Percentiles rank a stretch among this genome's conserved stretches.
These are phyloP conservation scores for Megalurothrips usitatus DNA, from an alignment of 2,888 invertebrate genomes.

Conservation along the genomic window DNA sequence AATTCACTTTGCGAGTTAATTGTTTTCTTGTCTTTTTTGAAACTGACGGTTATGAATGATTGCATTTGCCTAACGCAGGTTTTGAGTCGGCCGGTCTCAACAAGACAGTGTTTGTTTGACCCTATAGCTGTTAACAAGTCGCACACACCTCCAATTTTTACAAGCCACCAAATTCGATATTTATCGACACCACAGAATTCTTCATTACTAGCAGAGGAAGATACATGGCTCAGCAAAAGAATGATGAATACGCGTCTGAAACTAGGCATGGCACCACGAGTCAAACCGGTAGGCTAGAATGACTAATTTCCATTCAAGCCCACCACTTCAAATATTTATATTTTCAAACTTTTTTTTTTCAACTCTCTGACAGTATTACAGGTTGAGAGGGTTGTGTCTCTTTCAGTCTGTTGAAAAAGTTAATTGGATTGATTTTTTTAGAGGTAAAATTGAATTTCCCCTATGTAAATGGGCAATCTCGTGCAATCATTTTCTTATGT, in stretches of 20 bases:
- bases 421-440: background rate
- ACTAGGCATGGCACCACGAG: background rate
- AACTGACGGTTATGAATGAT: background rate
- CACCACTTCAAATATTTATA: background rate
- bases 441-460: constrained; percentile 28
- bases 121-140: too few species aligned
- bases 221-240: background rate
- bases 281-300: background rate
- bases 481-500: background rate
- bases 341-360: background rate
- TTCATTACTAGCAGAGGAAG: background rate
- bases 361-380: background rate
- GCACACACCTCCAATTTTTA: too few species aligned
- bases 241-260: background rate
- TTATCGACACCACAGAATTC: background rate
- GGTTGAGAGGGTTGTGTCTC: background rate
- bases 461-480: constrained; percentile 30
- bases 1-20: too few species aligned
- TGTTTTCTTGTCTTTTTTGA: background rate
- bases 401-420: background rate
- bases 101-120: too few species aligned
- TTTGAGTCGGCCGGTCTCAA: too few species aligned
- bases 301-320: background rate
- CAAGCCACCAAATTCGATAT: background rate
- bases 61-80: background rate